These are phyloP conservation scores for Colinus virginianus DNA, from an alignment of 2,113 vertebrate genomes.

Conservation along the genomic window DNA sequence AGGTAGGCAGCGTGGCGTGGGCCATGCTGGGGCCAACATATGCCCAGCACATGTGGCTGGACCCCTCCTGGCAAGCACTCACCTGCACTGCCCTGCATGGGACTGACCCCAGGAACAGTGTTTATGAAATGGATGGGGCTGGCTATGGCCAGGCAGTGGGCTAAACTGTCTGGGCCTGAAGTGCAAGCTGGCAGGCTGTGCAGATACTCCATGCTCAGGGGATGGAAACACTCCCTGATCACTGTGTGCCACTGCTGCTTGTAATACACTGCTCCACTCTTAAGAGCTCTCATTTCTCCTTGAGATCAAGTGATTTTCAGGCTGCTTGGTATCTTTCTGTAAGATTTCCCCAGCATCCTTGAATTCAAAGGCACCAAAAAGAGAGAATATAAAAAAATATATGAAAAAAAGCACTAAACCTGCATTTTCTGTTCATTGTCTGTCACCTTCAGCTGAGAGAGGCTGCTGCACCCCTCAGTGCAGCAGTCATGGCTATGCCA, in stretches of 20 bases:
- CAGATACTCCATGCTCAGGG: background rate
- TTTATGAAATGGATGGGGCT: background rate
- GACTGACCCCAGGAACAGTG: background rate
- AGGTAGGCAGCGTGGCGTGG: conserved; percentile 48
- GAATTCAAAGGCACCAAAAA: background rate
- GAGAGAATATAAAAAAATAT: background rate
- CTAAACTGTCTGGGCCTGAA: background rate
- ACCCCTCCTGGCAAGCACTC: background rate
- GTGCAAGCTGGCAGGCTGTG: background rate
- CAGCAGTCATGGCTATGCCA: no score
- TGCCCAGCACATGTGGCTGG: conserved; percentile 29
- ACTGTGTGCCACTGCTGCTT: background rate
- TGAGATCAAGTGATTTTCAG: background rate
- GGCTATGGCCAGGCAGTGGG: background rate
- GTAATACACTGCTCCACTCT: background rate
- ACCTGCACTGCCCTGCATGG: background rate
- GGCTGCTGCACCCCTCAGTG: background rate
- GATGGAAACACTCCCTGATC: background rate
- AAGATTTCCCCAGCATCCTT: background rate
- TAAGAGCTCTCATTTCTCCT: background rate
- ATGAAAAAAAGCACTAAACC: background rate
- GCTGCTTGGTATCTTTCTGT: background rate
- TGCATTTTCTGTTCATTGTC: background rate
- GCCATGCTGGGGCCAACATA: background rate
- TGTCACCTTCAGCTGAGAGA: background rate